Conservation (phyloP, 1,140 invertebrate genomes). For the Marisa cornuarietis region DNA sequence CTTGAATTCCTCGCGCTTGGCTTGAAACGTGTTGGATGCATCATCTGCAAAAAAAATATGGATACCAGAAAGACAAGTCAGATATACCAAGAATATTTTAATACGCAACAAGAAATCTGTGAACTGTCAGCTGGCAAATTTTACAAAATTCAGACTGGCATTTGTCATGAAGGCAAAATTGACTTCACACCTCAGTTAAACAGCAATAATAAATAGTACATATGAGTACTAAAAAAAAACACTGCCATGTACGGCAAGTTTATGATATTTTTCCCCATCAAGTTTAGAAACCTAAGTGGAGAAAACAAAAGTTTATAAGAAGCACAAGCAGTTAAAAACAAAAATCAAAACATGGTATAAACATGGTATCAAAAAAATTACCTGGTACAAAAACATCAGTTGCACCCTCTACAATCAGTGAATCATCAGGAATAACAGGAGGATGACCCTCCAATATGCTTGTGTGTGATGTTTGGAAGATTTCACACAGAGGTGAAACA, state of each 20-base stretch:
- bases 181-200: no score
- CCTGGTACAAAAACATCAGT: conserved; percentile 34
- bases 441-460: conserved; percentile 31
- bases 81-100: no score
- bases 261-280: neutral
- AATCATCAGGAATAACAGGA: conserved; percentile 36
- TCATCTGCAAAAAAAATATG: neutral
- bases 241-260: neutral
- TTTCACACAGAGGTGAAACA: conserved; percentile 47
- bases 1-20: conserved; percentile 37
- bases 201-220: no score
- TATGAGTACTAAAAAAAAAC: neutral
- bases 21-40: neutral
- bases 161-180: no score
- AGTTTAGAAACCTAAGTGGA: no score
- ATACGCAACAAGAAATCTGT: no score
- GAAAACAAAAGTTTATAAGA: neutral
- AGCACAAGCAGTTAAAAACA: neutral
- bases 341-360: neutral
- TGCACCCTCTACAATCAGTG: conserved; percentile 32
- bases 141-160: no score
- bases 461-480: conserved; percentile 45
- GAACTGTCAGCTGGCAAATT: no score
- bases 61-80: neutral
- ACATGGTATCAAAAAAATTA: conserved; percentile 15